These are phyloP conservation scores for Dasysyrphus albostriatus DNA, from an alignment of 2,888 invertebrate genomes.

Conservation along the genomic window DNA sequence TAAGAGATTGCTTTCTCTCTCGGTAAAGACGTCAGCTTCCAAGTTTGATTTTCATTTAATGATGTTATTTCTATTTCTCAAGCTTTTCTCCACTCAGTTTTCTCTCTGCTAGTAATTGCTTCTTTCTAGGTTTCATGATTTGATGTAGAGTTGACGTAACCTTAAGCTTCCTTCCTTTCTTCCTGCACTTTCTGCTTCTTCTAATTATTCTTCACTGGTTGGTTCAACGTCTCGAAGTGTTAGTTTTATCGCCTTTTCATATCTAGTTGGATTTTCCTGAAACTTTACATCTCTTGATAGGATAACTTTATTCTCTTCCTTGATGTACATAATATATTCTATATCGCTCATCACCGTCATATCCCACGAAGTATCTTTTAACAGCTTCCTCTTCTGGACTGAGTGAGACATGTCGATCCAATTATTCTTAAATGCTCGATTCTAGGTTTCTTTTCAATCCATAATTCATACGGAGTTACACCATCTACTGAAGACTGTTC, in stretches of 20 bases:
- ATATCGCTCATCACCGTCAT: neutral
- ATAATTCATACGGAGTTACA: neutral
- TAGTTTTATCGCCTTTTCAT: neutral
- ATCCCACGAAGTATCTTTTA: neutral
- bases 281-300: neutral
- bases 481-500: neutral
- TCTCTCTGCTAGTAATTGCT: neutral
- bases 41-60: too few species aligned
- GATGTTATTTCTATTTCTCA: neutral
- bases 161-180: too few species aligned
- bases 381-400: neutral
- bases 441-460: neutral
- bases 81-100: neutral
- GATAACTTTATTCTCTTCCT: neutral
- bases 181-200: neutral
- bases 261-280: neutral
- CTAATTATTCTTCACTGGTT: neutral
- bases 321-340: neutral
- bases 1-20: neutral
- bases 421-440: constrained; percentile 8
- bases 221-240: neutral
- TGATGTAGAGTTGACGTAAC: neutral
- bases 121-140: neutral
- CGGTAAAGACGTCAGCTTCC: neutral
- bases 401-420: too few species aligned